These are phyloP conservation scores for Albula goreensis DNA, from an alignment of 2,113 vertebrate genomes.

Conservation along the genomic window DNA sequence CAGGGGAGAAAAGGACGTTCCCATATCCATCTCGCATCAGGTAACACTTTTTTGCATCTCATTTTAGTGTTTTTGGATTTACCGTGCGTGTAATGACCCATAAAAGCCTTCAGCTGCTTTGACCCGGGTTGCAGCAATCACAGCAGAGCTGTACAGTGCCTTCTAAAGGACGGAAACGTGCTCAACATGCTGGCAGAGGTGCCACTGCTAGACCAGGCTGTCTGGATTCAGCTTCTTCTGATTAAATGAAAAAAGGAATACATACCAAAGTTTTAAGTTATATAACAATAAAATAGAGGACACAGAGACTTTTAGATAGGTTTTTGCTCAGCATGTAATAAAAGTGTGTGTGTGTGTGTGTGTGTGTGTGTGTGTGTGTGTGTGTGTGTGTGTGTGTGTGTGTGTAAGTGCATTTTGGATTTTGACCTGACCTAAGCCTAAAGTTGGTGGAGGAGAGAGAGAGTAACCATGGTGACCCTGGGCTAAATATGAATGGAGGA, in stretches of 20 bases:
- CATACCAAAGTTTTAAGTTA: not conserved
- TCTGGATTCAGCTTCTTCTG: not conserved
- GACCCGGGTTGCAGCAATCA: constrained; percentile 10
- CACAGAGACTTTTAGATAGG: not conserved
- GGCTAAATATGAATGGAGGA: not conserved
- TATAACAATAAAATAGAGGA: not conserved
- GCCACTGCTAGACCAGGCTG: not conserved
- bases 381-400: too few species aligned
- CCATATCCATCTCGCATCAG: not conserved
- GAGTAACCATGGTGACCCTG: not conserved
- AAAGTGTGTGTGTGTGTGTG: not conserved
- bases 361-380: too few species aligned
- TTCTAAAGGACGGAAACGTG: not conserved
- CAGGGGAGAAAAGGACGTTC: not conserved
- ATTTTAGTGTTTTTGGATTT: constrained; percentile 4
- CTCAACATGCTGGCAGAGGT: not conserved
- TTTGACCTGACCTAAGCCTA: not conserved
- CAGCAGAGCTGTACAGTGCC: not conserved
- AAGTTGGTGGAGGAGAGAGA: not conserved
- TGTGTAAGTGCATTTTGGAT: too few species aligned
- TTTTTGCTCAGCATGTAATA: not conserved
- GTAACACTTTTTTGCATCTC: constrained; percentile 17
- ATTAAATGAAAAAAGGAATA: not conserved
- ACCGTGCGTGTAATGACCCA: constrained; percentile 12
- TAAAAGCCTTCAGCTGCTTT: constrained; percentile 5